Evolutionary conservation across 2,113 vertebrate genomes (phyloP).

Genomic region (Notiomystis cincta): DNA sequence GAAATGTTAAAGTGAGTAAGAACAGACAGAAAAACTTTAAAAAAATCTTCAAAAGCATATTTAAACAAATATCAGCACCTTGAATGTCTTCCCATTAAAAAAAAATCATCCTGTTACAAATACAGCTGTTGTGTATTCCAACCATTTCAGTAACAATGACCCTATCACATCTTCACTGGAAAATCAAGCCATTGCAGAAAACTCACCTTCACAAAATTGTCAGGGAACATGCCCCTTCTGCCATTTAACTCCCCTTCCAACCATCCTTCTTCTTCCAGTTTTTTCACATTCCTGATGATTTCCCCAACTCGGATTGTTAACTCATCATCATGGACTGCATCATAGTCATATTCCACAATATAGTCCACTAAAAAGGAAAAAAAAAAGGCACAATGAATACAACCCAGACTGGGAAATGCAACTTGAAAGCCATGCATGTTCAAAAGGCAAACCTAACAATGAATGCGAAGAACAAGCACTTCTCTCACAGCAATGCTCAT

Average conservation of each 20-base stretch:
- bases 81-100: background rate
- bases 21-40: background rate
- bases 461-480: background rate
- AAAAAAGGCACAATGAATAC: background rate
- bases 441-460: background rate
- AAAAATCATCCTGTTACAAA: background rate
- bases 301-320: constrained; percentile 88
- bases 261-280: constrained; percentile 94
- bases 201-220: constrained; percentile 97
- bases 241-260: constrained; percentile 93
- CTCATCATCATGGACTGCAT: constrained; percentile 91
- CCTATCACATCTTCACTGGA: background rate
- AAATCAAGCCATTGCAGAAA: background rate
- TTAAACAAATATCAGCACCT: background rate
- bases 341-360: constrained; percentile 92
- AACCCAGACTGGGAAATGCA: background rate
- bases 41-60: background rate
- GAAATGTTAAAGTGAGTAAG: background rate
- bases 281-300: constrained; percentile 88
- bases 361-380: constrained; percentile 80
- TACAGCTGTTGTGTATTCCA: background rate
- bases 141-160: background rate
- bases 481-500: background rate
- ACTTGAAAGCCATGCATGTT: background rate
- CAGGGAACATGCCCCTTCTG: constrained; percentile 90